Base-by-base conservation (phyloP, 2,888 invertebrate genomes). In the Dioctria rufipes region DNA sequence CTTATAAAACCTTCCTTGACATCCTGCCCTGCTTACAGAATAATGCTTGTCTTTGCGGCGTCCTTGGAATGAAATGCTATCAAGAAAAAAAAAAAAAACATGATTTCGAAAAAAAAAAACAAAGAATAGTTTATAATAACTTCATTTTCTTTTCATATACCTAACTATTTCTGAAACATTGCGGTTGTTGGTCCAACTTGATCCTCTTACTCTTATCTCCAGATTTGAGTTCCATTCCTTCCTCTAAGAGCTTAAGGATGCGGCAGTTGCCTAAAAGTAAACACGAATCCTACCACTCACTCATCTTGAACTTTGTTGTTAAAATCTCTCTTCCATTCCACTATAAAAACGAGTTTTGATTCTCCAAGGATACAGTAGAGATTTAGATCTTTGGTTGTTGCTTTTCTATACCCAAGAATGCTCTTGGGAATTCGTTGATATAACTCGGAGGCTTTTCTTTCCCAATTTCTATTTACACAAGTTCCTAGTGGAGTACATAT, bases 131-230 rank as follows among this genome's bases (percentile, higher is more conserved):
- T 25, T 46, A 42, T 67, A 43, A 69, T 51, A 69, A 69, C 51
- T 69, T 51, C 37, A 54, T 54, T 69, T 69, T 49, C 51, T 46
- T 67, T 69, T n/a, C 51, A 37, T 25, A 25, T 25, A 8, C 6
- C 49, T 46, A 51, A 49, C 49, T 54, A 11, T 37, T 4, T 69
- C 49, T n/a, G 13, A 67, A 25, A 46, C 67, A 42, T 65, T 65
- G 65, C 40, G 46, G 49, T 43, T 67, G 43, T n/a, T 9, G 51
- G 39, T 9, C 39, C 51, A 39, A 11, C n/a, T 69, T 51, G 49
- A 54, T 54, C 69, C 49, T 54, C 51, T 51, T 69, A 69, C 49
- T 54, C 51, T 51, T 69, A 69, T 69, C 49, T 54, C 39, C 2
- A 69, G 39, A 69, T 11, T 51, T 43, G 49, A 51, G 49, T 51